Conservation (phyloP, 2,797 vertebrate genomes). For the Poecilia wingei region DNA sequence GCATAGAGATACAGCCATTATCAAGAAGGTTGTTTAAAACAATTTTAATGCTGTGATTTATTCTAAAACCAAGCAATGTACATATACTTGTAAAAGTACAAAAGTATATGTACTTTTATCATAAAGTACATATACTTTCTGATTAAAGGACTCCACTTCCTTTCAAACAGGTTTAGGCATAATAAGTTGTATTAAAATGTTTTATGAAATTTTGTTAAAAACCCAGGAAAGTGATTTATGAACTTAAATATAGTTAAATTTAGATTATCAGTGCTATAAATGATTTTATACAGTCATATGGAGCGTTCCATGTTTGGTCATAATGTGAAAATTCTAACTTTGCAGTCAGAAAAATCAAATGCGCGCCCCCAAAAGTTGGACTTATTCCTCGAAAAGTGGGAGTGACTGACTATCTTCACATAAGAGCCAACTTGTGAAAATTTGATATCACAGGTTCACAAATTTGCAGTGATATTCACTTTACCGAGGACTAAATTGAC, state of each 20-base stretch:
- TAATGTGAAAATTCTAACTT: not conserved
- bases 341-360: not conserved
- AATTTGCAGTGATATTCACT: not conserved
- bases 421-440: not conserved
- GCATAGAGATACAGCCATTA: not conserved
- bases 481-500: not conserved
- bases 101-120: no score
- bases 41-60: not conserved
- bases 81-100: no score
- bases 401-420: not conserved
- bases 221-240: not conserved
- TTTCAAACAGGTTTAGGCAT: not conserved
- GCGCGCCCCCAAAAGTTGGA: not conserved
- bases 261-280: not conserved
- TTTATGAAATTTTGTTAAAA: no score
- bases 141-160: not conserved
- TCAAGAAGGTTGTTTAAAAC: not conserved
- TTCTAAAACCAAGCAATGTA: not conserved
- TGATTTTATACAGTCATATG: not conserved
- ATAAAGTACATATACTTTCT: not conserved
- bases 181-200: not conserved
- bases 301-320: not conserved
- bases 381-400: not conserved
- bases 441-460: not conserved
- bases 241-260: not conserved